Evolutionary conservation across 2,797 vertebrate species (phyloP).

Genomic region (Sebastes minor): DNA sequence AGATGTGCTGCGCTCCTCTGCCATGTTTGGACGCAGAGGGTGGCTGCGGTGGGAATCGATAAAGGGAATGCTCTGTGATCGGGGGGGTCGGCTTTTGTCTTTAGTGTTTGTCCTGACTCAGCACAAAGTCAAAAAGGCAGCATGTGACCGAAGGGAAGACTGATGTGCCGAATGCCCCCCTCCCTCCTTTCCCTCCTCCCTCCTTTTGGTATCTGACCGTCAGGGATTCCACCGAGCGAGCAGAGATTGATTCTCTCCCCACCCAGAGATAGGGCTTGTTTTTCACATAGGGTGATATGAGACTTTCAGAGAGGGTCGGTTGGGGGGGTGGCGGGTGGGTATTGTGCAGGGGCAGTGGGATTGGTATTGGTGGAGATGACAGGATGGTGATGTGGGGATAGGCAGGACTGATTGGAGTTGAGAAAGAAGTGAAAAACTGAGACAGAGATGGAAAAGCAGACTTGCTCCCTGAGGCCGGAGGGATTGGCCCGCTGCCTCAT

Average conservation of each 20-base stretch:
- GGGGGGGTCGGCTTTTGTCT: conserved; percentile 58
- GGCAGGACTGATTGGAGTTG: conserved; percentile 67
- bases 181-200: background rate
- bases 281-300: conserved; percentile 72
- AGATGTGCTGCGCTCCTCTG: conserved; percentile 58
- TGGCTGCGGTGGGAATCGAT: conserved; percentile 62
- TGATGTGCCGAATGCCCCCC: conserved; percentile 52
- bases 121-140: conserved; percentile 70
- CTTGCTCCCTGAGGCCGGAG: conserved; percentile 22
- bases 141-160: conserved; percentile 65
- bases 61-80: conserved; percentile 49
- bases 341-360: conserved; percentile 47
- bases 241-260: conserved; percentile 76
- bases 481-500: conserved; percentile 41
- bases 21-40: conserved; percentile 49
- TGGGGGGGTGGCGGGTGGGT: background rate
- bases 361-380: conserved; percentile 69
- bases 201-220: conserved; percentile 52
- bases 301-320: conserved; percentile 49
- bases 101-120: conserved; percentile 72
- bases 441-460: conserved; percentile 70
- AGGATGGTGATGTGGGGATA: conserved; percentile 71
- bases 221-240: conserved; percentile 68
- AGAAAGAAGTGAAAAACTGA: conserved; percentile 61
- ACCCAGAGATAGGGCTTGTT: conserved; percentile 68